A percentile compares a stretch with the other conserved stretches of the same genome.
Evolutionary conservation across 2,113 vertebrate species (phyloP).

Genomic region (Phylloscopus whistleri): DNA sequence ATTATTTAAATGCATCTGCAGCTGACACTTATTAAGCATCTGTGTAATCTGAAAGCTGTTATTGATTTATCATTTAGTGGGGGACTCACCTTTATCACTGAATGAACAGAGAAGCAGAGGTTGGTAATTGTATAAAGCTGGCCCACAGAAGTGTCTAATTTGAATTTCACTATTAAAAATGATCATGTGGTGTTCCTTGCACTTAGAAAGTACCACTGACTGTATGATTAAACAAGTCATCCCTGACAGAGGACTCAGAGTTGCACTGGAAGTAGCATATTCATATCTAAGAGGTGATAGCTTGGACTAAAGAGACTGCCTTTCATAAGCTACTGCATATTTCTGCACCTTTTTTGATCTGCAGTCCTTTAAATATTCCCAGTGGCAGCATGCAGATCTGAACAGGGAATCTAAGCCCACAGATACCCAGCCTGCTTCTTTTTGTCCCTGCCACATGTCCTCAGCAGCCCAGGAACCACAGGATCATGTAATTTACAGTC

Average conservation of each 20-base stretch:
- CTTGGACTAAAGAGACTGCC: not conserved
- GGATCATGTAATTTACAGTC: not conserved
- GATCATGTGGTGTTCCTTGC: not conserved
- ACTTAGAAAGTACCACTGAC: not conserved
- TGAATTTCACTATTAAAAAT: not conserved
- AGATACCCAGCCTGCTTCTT: not conserved
- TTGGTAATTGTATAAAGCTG: not conserved
- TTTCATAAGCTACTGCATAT: not conserved
- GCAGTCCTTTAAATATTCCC: not conserved
- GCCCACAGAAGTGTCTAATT: not conserved
- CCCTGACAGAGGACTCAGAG: not conserved
- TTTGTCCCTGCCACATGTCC: not conserved
- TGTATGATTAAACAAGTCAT: not conserved
- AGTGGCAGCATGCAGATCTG: not conserved
- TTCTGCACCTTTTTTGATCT: not conserved
- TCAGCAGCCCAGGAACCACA: not conserved
- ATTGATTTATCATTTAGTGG: not conserved
- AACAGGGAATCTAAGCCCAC: not conserved
- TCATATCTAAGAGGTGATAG: not conserved
- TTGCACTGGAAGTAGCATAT: not conserved
- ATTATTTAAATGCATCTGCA: not conserved
- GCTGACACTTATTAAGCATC: not conserved
- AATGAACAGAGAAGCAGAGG: not conserved
- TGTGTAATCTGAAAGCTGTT: not conserved
- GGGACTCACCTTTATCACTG: not conserved